These are phyloP conservation scores for Acleris cristana DNA, from an alignment of 2,888 invertebrate species.

Conservation along the genomic window DNA sequence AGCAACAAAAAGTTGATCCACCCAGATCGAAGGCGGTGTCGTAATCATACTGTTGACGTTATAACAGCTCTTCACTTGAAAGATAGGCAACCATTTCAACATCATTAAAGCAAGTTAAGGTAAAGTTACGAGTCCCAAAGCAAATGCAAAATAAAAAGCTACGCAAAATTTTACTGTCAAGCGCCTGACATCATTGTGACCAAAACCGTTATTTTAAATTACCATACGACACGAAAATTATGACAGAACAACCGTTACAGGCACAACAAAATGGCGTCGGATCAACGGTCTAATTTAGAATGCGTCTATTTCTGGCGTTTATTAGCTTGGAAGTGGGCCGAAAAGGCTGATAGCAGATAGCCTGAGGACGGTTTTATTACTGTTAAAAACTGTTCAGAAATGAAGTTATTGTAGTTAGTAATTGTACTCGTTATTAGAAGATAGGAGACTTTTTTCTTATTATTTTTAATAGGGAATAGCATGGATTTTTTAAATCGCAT, in stretches of 20 bases:
- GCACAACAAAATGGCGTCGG: slow-evolving; percentile 40
- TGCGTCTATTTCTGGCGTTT: slow-evolving; percentile 54
- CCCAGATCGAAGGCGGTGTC: too few species aligned
- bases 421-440: too few species aligned
- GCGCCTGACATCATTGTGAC: not conserved
- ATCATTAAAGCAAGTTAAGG: too few species aligned
- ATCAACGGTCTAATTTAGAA: slow-evolving; percentile 51
- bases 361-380: slow-evolving; percentile 20
- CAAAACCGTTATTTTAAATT: slow-evolving; percentile 29
- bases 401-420: not conserved
- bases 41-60: too few species aligned
- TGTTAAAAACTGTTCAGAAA: not conserved
- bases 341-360: slow-evolving; percentile 38
- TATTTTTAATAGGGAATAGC: too few species aligned
- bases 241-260: slow-evolving; percentile 35
- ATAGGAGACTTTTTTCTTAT: too few species aligned
- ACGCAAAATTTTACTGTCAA: slow-evolving; percentile 6
- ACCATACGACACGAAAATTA: slow-evolving; percentile 33
- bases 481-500: too few species aligned
- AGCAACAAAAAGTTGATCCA: too few species aligned
- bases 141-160: too few species aligned
- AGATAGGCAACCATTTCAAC: too few species aligned
- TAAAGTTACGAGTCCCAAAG: too few species aligned
- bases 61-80: too few species aligned
- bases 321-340: slow-evolving; percentile 56